Base-by-base conservation (phyloP, 2,888 invertebrate genomes). In the Noctua janthina region DNA sequence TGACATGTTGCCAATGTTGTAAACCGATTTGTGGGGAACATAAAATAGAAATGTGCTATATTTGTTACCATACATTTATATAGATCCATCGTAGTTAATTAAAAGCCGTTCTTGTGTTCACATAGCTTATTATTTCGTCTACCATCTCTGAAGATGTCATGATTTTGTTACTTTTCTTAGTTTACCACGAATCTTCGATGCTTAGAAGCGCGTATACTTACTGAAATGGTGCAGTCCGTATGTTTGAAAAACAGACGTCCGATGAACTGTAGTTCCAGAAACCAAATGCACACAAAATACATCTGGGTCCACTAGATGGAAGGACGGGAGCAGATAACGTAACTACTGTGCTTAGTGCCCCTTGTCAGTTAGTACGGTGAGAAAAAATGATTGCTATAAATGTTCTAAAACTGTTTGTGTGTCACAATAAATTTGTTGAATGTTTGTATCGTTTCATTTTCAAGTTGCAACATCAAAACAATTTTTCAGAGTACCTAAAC, bases 21-120 rank as follows among this genome's bases (percentile, higher is more conserved):
- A 62, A 64, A 71, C 10, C 49, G 2, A 62, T 76, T 17, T 76
- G 70, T 43, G 71, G 64, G 3, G 76, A 71, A 64, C 64, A 71
- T 51, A 64, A 77, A 77, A 39, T 64, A 0, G 39, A 54, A 20
- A 51, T 54, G 49, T 71, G 51, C 23, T 43, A 49, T 77, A 7
- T 66, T 13, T 77, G 72, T 77, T 35, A 68, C 43, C 13, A 75
- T 10, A n/a, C 59, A 59, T 35, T 7, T 23, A 15, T 20, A 46
- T 46, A 35, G 23, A 66, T 7, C 7, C 15, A 17, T 10, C 17
- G 35, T 35, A 17, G 29, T 62, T n/a, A 15, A 43, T 74, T 64
- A 29, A 17, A 77, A 51, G 1, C 13, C 1, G 23, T 67, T 67
- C 13, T 29, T 4, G 46, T 64, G 6, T 67, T 29, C 11, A 74